These are phyloP conservation scores for Pristis pectinata DNA, from an alignment of 2,797 vertebrate genomes.

Conservation along the genomic window DNA sequence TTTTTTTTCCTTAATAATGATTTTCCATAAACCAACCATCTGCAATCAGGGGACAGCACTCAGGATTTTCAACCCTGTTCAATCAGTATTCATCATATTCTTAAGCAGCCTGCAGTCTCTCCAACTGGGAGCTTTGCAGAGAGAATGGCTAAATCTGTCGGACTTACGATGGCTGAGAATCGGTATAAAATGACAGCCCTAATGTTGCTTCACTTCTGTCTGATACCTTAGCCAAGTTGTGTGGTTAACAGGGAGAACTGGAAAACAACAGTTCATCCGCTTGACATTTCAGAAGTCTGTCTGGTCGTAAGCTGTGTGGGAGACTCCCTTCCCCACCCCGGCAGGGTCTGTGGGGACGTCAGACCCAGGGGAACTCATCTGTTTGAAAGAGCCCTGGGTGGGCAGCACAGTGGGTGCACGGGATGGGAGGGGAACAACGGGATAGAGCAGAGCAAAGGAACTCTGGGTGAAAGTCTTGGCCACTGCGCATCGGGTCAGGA, in stretches of 20 bases:
- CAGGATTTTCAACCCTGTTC: too few relatives aligned
- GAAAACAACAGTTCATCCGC: not conserved
- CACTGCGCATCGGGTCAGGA: not conserved
- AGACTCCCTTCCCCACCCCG: not conserved
- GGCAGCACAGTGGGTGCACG: not conserved
- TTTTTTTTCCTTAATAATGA: not conserved
- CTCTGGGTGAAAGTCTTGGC: not conserved
- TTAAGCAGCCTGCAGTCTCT: not conserved
- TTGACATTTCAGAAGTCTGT: too few relatives aligned
- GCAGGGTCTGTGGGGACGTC: not conserved
- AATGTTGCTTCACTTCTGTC: not conserved
- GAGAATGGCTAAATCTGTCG: not conserved
- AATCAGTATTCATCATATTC: not conserved
- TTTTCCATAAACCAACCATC: not conserved
- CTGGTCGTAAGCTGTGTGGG: constrained; percentile 41
- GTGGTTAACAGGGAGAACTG: not conserved
- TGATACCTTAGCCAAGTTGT: too few relatives aligned
- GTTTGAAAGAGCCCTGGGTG: not conserved
- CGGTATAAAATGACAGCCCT: not conserved
- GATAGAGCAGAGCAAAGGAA: not conserved
- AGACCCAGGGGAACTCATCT: too few relatives aligned
- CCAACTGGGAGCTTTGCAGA: not conserved
- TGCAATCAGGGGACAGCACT: not conserved
- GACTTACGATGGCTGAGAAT: not conserved
- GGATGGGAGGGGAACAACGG: not conserved